Conservation (phyloP, 1,140 invertebrate genomes). For the Cyphomyrmex costatus region DNA sequence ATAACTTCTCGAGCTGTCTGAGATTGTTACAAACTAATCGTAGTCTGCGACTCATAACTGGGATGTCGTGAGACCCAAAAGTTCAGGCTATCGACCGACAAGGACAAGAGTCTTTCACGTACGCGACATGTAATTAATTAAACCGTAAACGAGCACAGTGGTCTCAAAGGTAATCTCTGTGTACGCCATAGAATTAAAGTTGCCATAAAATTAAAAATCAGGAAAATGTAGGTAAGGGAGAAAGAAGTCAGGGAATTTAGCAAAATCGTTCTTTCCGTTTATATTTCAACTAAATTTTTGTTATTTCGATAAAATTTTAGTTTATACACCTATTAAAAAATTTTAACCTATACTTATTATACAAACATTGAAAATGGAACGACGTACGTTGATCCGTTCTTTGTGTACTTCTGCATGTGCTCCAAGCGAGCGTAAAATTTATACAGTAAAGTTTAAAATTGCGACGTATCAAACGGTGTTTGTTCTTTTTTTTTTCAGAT, state of each 20-base stretch:
- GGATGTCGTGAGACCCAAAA: not conserved
- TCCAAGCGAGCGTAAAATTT: not conserved
- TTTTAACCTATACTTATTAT: no score
- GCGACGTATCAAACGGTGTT: not conserved
- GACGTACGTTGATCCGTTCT: not conserved
- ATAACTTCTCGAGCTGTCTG: conserved; percentile 35
- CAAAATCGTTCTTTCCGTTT: no score
- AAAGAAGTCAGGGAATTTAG: no score
- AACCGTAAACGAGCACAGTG: not conserved
- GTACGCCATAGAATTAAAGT: no score
- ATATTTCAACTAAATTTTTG: no score
- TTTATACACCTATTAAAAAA: not conserved
- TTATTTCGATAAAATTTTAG: no score
- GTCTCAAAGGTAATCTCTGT: not conserved
- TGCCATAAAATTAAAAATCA: no score
- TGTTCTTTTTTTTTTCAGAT: conserved; percentile 59
- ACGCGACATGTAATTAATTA: not conserved
- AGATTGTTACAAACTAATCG: conserved; percentile 38
- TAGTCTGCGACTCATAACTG: not conserved
- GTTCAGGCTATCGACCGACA: not conserved
- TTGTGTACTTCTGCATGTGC: not conserved
- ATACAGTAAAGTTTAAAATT: not conserved
- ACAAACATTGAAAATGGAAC: no score
- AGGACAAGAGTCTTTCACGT: not conserved
- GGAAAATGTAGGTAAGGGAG: no score